Evolutionary conservation across 2,888 invertebrate genomes (phyloP), one percentile per base, ranked within the genome.

Genomic region (Drosophila setosimentum): DNA sequence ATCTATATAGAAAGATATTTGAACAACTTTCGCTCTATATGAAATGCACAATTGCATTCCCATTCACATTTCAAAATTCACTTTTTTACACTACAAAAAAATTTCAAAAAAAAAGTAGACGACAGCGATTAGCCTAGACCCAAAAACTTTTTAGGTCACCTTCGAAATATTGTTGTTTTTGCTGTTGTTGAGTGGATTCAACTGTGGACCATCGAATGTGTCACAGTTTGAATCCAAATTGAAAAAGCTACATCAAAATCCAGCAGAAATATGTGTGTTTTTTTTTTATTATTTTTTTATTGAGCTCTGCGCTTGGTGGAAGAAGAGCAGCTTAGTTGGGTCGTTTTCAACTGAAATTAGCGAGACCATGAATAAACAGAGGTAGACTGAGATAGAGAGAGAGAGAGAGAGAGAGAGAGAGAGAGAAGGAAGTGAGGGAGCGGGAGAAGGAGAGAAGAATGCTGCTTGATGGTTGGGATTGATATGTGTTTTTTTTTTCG

Each of bases 211-310:
- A 35, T 42, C 59, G 42, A 57, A 68, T 53, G 51, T 50, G 54
- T 51, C 40, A 63, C 54, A 57, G 51, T 63, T 58, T 51, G 54
- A 60, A 45, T 45, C 27, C 74, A 68, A 73, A 74, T 65, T 58
- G 61, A 65, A 72, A 65, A 74, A 63, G 50, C 55, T 67, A 72
- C 65, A 73, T 42, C 67, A 71, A 83, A 83, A 79, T 78, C 70
- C 67, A 58, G 65, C 60, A 30, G 64, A 75, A 70, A 82, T 80
- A 78, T 66, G 71, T 68, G 71, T 73, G 57, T 51, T 7, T 16
- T 29, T 40, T 35, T 45, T 32, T n/a, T n/a, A n/a, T n/a, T n/a
- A n/a, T 27, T 18, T 35, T 35, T 64, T 37, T 32, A 33, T 35
- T 21, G 40, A 42, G 24, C 50, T 70, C 65, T 54, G 68, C 33